Conservation (phyloP, 2,888 invertebrate species). For the Papilio elwesi region DNA sequence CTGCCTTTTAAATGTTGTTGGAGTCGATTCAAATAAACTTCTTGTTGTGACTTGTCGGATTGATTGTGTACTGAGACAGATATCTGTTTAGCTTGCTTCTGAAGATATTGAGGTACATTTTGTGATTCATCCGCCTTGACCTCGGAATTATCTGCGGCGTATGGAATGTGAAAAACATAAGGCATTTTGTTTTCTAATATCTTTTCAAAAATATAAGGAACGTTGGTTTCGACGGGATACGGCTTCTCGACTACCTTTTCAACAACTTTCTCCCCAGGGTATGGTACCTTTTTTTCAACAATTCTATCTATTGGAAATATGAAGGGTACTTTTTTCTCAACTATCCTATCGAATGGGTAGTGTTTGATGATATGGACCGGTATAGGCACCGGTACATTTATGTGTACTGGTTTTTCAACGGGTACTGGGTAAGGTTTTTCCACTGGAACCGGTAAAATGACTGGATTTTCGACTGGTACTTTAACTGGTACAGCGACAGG, state of each 20-base stretch:
- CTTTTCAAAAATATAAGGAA: conserved; percentile 78
- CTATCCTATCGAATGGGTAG: conserved; percentile 80
- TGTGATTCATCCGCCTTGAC: conserved; percentile 57
- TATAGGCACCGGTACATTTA: conserved; percentile 71
- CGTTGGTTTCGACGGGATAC: conserved; percentile 74
- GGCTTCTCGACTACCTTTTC: conserved; percentile 85
- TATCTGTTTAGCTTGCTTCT: conserved; percentile 5
- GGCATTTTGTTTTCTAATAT: conserved; percentile 81
- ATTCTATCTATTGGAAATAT: conserved; percentile 75
- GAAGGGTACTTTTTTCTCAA: conserved; percentile 78
- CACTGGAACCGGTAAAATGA: conserved; percentile 68
- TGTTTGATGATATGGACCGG: conserved; percentile 71
- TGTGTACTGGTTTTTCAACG: conserved; percentile 74
- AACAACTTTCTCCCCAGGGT: conserved; percentile 77
- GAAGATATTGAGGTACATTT: conserved; percentile 35
- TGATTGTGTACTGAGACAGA: conserved; percentile 44
- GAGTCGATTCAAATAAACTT: conserved; percentile 47
- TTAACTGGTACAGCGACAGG: conserved; percentile 72
- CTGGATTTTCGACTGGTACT: conserved; percentile 69
- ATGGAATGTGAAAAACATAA: conserved; percentile 82
- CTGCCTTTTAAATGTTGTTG: conserved; percentile 50
- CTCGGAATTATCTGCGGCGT: conserved; percentile 71
- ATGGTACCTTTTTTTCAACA: conserved; percentile 77
- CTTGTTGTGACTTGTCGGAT: conserved; percentile 42
- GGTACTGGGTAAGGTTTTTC: conserved; percentile 77